Evolutionary conservation across 2,113 vertebrate genomes (phyloP).

Genomic region (Zootoca vivipara): DNA sequence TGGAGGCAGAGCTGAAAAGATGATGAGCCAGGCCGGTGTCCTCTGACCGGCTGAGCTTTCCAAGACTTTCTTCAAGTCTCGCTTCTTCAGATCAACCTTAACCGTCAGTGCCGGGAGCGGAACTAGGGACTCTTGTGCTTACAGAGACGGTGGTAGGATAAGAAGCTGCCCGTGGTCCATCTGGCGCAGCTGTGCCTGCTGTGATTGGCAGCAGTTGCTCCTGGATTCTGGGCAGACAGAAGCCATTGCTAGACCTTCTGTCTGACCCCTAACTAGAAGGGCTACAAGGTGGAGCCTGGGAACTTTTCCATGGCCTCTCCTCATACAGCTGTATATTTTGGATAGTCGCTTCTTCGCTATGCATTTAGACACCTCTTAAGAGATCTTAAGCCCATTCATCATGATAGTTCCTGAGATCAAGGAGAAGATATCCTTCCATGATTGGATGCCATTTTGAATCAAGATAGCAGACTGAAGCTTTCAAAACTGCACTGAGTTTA

Average conservation of each 20-base stretch:
- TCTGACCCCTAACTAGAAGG: background rate
- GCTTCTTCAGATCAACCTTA: background rate
- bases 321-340: background rate
- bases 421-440: too few relatives aligned
- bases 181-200: background rate
- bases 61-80: background rate
- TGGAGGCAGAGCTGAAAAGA: too few relatives aligned
- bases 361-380: too few relatives aligned
- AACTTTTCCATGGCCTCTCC: background rate
- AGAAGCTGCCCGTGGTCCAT: too few relatives aligned
- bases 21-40: background rate
- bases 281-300: background rate
- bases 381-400: too few relatives aligned
- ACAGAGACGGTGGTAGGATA: background rate
- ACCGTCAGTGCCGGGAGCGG: background rate
- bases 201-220: background rate
- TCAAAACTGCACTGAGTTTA: background rate
- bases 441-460: background rate
- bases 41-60: too few relatives aligned
- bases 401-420: too few relatives aligned
- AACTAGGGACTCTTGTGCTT: too few relatives aligned
- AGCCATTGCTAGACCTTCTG: background rate
- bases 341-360: too few relatives aligned
- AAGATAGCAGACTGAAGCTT: background rate
- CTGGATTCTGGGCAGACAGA: background rate